phyloP scores from a whole-genome alignment of 2,888 invertebrate species.

The Drymonia ruficornis region DNA sequence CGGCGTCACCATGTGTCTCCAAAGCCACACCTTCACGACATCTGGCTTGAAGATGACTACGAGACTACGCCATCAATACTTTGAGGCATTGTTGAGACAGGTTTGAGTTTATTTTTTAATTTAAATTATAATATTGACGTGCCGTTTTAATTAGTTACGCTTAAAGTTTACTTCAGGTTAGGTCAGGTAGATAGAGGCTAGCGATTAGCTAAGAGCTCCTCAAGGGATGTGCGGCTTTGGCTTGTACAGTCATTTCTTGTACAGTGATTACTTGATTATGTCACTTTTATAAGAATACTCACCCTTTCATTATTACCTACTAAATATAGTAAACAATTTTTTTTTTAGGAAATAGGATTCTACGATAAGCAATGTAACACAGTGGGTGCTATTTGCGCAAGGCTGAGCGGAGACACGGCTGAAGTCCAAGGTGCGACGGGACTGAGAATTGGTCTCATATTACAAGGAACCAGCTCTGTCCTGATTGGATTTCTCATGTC shows the following conservation, averaged over 20 bases:
- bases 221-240: too few species aligned
- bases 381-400: slow-evolving; percentile 86
- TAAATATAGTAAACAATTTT: neutral
- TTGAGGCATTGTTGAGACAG: slow-evolving; percentile 84
- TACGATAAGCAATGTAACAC: slow-evolving; percentile 86
- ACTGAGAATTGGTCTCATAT: slow-evolving; percentile 84
- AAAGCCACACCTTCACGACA: slow-evolving; percentile 89
- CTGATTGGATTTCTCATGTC: slow-evolving; percentile 84
- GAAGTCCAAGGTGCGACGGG: slow-evolving; percentile 88
- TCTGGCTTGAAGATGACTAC: slow-evolving; percentile 92
- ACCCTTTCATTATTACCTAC: too few species aligned
- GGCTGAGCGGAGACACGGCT: slow-evolving; percentile 86
- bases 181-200: too few species aligned
- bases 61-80: slow-evolving; percentile 80
- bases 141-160: too few species aligned
- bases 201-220: too few species aligned
- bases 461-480: slow-evolving; percentile 86
- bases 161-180: too few species aligned
- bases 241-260: too few species aligned
- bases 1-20: slow-evolving; percentile 87
- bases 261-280: too few species aligned
- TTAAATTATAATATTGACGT: neutral
- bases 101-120: slow-evolving; percentile 38
- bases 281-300: too few species aligned
- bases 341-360: slow-evolving; percentile 84